A percentile compares a stretch with the other conserved stretches of the same genome.
These are phyloP conservation scores for Lymantria monacha DNA, from an alignment of 2,888 invertebrate species.

Conservation along the genomic window DNA sequence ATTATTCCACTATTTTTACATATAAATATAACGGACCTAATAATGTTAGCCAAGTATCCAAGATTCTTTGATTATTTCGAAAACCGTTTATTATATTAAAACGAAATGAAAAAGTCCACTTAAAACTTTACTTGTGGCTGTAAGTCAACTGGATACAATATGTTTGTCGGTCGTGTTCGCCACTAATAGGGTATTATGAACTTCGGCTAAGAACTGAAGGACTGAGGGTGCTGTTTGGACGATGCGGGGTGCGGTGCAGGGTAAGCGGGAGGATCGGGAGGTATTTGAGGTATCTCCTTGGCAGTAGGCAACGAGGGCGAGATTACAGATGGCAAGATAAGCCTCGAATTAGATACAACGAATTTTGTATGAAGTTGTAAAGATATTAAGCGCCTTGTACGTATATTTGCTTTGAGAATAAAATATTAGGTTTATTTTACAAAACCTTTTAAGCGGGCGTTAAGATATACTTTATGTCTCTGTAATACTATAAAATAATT, in stretches of 20 bases:
- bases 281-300: constrained; percentile 66
- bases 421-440: constrained; percentile 66
- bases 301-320: constrained; percentile 58
- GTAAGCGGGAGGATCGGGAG: constrained; percentile 35
- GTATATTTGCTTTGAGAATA: constrained; percentile 70
- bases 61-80: too few relatives aligned
- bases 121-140: constrained; percentile 30
- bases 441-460: constrained; percentile 48
- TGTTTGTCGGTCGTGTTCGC: constrained; percentile 59
- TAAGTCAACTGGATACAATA: constrained; percentile 50
- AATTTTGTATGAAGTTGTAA: constrained; percentile 78
- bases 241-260: constrained; percentile 27
- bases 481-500: constrained; percentile 6
- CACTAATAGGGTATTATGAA: constrained; percentile 80
- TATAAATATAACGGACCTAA: too few relatives aligned
- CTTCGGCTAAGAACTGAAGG: constrained; percentile 65
- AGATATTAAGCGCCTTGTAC: constrained; percentile 64
- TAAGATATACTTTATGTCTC: constrained; percentile 36
- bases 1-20: too few relatives aligned
- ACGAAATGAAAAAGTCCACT: constrained; percentile 1
- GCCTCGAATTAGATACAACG: constrained; percentile 78
- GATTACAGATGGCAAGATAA: constrained; percentile 81
- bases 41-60: too few relatives aligned
- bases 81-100: too few relatives aligned
- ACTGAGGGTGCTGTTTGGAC: constrained; percentile 49